Percentiles rank a stretch among this genome's conserved stretches.
These are phyloP conservation scores for Scaptomyza caliginosa DNA, from an alignment of 2,888 invertebrate genomes.

Conservation along the genomic window DNA sequence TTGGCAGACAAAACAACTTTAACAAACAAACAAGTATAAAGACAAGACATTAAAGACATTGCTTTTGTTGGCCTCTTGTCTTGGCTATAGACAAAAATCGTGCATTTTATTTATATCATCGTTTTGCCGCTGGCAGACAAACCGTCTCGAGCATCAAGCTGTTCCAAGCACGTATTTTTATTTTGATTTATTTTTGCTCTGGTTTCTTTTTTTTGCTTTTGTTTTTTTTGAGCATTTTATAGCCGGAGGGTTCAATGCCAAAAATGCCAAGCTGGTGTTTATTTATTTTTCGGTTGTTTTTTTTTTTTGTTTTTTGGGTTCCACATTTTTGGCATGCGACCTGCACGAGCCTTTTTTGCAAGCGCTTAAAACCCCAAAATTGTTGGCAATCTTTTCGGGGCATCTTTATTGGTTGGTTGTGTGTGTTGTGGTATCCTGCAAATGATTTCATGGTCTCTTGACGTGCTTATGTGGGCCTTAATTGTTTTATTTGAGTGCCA, in stretches of 20 bases:
- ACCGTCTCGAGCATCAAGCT: slow-evolving; percentile 67
- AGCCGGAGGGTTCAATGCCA: slow-evolving; percentile 79
- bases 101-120: slow-evolving; percentile 69
- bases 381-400: slow-evolving; percentile 71
- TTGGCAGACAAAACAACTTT: neutral
- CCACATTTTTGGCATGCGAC: slow-evolving; percentile 79
- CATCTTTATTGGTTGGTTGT: slow-evolving; percentile 54
- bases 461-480: slow-evolving; percentile 75
- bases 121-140: slow-evolving; percentile 72
- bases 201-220: slow-evolving; percentile 15
- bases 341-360: slow-evolving; percentile 75
- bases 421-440: slow-evolving; percentile 54
- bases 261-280: slow-evolving; percentile 66
- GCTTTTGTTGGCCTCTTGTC: slow-evolving; percentile 25
- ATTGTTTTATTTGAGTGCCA: slow-evolving; percentile 78
- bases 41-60: slow-evolving; percentile 3
- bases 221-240: slow-evolving; percentile 33
- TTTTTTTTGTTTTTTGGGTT: slow-evolving; percentile 16
- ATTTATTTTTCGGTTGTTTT: slow-evolving; percentile 15
- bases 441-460: slow-evolving; percentile 72
- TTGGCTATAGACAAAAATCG: slow-evolving; percentile 55
- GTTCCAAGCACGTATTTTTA: slow-evolving; percentile 70
- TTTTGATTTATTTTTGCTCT: slow-evolving; percentile 62
- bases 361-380: slow-evolving; percentile 58
- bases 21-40: slow-evolving; percentile 4